These are phyloP conservation scores for Caerostris darwini DNA, from an alignment of 1,140 invertebrate genomes.

Conservation along the genomic window DNA sequence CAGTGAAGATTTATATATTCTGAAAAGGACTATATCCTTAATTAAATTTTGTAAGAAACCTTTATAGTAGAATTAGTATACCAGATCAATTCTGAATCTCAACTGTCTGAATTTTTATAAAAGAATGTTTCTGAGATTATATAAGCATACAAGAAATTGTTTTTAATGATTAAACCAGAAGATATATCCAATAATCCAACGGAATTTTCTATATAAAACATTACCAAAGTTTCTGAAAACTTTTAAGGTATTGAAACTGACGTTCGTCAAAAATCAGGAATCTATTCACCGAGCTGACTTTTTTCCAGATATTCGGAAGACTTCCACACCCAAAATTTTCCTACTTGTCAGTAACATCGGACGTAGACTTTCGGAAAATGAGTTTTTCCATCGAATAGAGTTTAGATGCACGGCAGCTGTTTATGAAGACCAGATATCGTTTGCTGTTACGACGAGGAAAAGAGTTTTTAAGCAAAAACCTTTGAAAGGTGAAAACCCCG, in stretches of 20 bases:
- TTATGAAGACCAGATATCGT: conserved; percentile 28
- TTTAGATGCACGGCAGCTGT: conserved; percentile 12
- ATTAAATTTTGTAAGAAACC: too few species aligned
- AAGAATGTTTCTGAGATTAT: too few species aligned
- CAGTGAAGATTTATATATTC: too few species aligned
- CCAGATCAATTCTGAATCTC: too few species aligned
- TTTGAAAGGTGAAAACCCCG: neutral
- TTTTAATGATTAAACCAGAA: neutral
- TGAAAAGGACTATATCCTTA: too few species aligned
- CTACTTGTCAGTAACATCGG: neutral
- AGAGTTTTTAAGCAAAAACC: neutral
- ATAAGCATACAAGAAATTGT: neutral
- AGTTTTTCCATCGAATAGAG: neutral
- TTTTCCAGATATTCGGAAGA: neutral
- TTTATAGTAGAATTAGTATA: too few species aligned
- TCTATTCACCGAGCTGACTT: neutral
- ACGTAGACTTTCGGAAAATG: neutral
- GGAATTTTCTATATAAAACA: too few species aligned
- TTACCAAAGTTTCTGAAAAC: neutral
- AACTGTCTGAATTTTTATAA: too few species aligned
- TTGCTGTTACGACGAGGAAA: neutral
- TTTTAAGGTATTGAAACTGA: neutral
- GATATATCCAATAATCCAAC: too few species aligned
- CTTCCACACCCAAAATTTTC: neutral
- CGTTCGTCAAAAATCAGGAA: neutral